A percentile compares a stretch with the other conserved stretches of the same genome.
phyloP scores from a whole-genome alignment of 92 coral and sea anemone species.

The Heliopora coerulea region DNA sequence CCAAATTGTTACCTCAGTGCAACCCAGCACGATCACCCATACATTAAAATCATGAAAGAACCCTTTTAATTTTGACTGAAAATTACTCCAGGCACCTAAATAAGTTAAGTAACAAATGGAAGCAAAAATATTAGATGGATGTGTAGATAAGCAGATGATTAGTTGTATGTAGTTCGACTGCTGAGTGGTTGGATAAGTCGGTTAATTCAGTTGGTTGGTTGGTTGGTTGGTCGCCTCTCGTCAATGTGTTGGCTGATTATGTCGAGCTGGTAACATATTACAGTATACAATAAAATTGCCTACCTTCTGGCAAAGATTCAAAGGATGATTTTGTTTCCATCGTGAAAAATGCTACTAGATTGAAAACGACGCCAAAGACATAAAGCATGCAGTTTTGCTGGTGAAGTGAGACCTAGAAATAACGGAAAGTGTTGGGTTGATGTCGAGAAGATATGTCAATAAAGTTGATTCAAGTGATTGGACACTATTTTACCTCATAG shows the following conservation, averaged over 20 bases:
- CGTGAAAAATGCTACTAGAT: conserved; percentile 55
- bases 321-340: not conserved
- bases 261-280: not conserved
- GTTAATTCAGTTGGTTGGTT: too few relatives aligned
- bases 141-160: too few relatives aligned
- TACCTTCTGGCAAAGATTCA: not conserved
- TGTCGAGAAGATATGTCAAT: too few relatives aligned
- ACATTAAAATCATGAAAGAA: conserved; percentile 28
- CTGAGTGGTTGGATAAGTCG: too few relatives aligned
- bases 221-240: too few relatives aligned
- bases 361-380: conserved; percentile 74
- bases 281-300: not conserved
- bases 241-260: too few relatives aligned
- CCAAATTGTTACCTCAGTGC: conserved; percentile 29
- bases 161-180: too few relatives aligned
- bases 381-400: conserved; percentile 82
- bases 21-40: conserved; percentile 10
- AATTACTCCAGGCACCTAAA: not conserved
- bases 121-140: too few relatives aligned
- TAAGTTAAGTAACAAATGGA: too few relatives aligned
- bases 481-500: conserved; percentile 55
- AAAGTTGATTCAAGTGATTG: not conserved
- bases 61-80: conserved; percentile 8
- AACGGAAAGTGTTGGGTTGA: not conserved
- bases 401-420: conserved; percentile 71